phyloP scores from a whole-genome alignment of 2,797 vertebrate species.

The Gymnoscopelus braueri region DNA sequence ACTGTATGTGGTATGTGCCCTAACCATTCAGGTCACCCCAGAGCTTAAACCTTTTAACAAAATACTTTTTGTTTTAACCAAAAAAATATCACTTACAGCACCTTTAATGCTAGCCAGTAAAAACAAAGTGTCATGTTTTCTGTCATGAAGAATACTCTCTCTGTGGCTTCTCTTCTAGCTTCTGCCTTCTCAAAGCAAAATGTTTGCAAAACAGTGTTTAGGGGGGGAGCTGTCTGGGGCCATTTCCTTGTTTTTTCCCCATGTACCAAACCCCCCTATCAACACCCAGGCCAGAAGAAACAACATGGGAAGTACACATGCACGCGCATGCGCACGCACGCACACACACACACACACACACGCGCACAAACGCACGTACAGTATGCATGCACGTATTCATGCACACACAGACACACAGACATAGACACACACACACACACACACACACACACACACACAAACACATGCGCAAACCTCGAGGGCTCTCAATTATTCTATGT shows the following conservation, averaged over 20 bases:
- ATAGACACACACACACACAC: slow-evolving; percentile 8
- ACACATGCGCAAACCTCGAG: slow-evolving; percentile 15
- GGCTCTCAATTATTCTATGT: slow-evolving; percentile 26
- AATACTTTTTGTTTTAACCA: too few species aligned
- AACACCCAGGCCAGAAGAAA: slow-evolving; percentile 27
- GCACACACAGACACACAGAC: slow-evolving; percentile 11
- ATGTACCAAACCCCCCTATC: slow-evolving; percentile 9
- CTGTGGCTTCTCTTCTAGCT: slow-evolving; percentile 29
- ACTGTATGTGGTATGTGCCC: too few species aligned
- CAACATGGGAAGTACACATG: not conserved
- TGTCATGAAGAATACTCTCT: not conserved
- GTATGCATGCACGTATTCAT: not conserved
- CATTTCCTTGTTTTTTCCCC: slow-evolving; percentile 46
- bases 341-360: slow-evolving; percentile 16
- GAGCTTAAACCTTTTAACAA: too few species aligned
- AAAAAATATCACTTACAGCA: too few species aligned
- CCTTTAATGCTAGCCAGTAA: not conserved
- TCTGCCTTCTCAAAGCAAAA: slow-evolving; percentile 7
- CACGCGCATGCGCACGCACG: not conserved
- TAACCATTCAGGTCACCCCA: too few species aligned
- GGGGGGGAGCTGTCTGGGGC: not conserved
- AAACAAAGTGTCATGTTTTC: not conserved
- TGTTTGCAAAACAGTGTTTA: slow-evolving; percentile 38
- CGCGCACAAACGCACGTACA: not conserved
- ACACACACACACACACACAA: slow-evolving; percentile 19